Percentiles rank a stretch among this genome's conserved stretches.
Evolutionary conservation across 2,797 vertebrate genomes (phyloP).

Genomic region (Mormyrus hasselquistii): DNA sequence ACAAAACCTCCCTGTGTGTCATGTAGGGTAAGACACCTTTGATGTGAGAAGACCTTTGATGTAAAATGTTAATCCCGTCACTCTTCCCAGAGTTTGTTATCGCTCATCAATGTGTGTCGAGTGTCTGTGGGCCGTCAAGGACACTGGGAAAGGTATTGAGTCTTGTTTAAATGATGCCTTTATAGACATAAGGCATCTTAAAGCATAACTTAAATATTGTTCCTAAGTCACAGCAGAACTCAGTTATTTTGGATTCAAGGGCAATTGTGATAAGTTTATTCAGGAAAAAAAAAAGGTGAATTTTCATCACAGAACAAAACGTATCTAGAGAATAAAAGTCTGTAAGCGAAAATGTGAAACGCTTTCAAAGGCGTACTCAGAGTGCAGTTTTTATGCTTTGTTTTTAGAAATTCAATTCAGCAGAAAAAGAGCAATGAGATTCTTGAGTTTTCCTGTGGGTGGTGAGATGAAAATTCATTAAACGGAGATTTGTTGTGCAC

Average conservation of each 20-base stretch:
- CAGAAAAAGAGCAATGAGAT: neutral
- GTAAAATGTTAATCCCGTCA: neutral
- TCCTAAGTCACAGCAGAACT: neutral
- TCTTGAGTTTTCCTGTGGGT: neutral
- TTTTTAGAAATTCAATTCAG: neutral
- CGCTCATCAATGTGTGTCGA: neutral
- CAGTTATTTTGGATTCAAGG: neutral
- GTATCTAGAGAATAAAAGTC: neutral
- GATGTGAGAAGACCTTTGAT: constrained; percentile 4
- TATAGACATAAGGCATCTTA: neutral
- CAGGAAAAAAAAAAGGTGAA: neutral
- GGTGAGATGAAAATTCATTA: neutral
- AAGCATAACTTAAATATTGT: neutral
- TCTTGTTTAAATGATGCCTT: neutral
- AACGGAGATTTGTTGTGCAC: neutral
- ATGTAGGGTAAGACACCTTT: neutral
- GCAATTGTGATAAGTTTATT: neutral
- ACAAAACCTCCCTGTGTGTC: neutral
- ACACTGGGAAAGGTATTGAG: neutral
- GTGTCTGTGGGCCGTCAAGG: neutral
- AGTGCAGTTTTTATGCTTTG: neutral
- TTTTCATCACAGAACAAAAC: neutral
- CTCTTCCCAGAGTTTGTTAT: neutral
- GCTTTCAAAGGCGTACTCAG: neutral
- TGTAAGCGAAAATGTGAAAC: neutral